Evolutionary conservation across 2,888 invertebrate genomes (phyloP), one percentile per base, ranked within the genome.

Genomic region (Heliconius ethilla): DNA sequence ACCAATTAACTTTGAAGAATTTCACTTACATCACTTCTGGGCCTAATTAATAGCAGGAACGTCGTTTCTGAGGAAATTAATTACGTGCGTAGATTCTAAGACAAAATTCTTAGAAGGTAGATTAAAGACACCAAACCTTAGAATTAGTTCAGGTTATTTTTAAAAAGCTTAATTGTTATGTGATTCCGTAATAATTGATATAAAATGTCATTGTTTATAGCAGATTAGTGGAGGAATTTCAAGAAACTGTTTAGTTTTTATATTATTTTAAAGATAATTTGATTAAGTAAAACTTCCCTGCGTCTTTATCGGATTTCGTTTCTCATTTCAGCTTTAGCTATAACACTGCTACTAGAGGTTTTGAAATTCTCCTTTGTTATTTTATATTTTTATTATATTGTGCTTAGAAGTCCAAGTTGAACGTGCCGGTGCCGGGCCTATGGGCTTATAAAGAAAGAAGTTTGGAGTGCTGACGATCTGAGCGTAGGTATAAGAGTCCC

Each of bases 21-120:
- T 82, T 81, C 81, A 81, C 82, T 82, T 83, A 81, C 80, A 82
- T 80, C 81, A 81, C 78, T 79, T 79, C 77, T 79, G 75, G 73
- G 74, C 66, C 75, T 82, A 79, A 80, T 82, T 82, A 83, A 82
- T 84, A 82, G 81, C 80, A 78, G 81, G 81, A 81, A 83, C 81
- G 81, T 78, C 77, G 81, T 77, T 75, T 63, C 77, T 51, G 69
- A 76, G 72, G 51, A 78, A 79, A 81, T 82, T 82, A 79, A 81
- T 81, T 82, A 81, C 79, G 76, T 80, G 75, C 78, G 79, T 81
- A 78, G 76, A 63, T 78, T 79, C 55, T 55, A 15, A 69, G 62
- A 78, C 79, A 79, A 78, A 76, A 76, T 65, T 76, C 37, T 51
- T 66, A 72, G 10, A 3, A 22, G 22, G 7, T 1, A 18, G 11